phyloP scores from a whole-genome alignment of 2,888 invertebrate genomes.

The Baccha elongata region DNA sequence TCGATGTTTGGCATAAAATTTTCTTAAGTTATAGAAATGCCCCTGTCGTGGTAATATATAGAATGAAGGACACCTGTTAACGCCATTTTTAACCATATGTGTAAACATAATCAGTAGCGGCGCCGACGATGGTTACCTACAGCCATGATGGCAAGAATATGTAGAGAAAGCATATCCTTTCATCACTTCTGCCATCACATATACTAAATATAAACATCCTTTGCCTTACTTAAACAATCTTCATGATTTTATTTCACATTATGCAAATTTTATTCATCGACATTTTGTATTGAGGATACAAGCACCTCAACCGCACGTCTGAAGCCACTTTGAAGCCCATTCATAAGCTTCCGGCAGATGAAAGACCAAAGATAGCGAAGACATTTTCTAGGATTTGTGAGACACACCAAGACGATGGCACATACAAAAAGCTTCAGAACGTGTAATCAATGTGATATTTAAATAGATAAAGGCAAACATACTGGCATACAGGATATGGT shows the following conservation, averaged over 20 bases:
- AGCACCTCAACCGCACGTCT: not conserved
- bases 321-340: slow-evolving; percentile 39
- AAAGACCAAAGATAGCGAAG: slow-evolving; percentile 49
- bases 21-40: too few relatives aligned
- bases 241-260: slow-evolving; percentile 66
- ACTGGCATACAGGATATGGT: slow-evolving; percentile 2
- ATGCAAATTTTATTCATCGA: slow-evolving; percentile 65
- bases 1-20: too few relatives aligned
- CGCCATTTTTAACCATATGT: not conserved
- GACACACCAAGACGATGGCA: not conserved
- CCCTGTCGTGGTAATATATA: too few relatives aligned
- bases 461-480: slow-evolving; percentile 49
- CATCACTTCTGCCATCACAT: slow-evolving; percentile 3
- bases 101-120: slow-evolving; percentile 8
- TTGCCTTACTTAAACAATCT: slow-evolving; percentile 49
- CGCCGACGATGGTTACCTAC: not conserved
- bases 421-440: slow-evolving; percentile 45
- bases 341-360: slow-evolving; percentile 42
- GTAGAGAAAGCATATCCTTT: too few relatives aligned
- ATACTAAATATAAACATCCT: slow-evolving; percentile 23
- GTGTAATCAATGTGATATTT: slow-evolving; percentile 68
- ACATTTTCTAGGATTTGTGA: slow-evolving; percentile 41
- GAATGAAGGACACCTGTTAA: slow-evolving; percentile 24
- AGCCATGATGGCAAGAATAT: not conserved
- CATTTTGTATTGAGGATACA: slow-evolving; percentile 11